phyloP scores from a whole-genome alignment of 2,888 invertebrate genomes.

The Camptogramma bilineatum region DNA sequence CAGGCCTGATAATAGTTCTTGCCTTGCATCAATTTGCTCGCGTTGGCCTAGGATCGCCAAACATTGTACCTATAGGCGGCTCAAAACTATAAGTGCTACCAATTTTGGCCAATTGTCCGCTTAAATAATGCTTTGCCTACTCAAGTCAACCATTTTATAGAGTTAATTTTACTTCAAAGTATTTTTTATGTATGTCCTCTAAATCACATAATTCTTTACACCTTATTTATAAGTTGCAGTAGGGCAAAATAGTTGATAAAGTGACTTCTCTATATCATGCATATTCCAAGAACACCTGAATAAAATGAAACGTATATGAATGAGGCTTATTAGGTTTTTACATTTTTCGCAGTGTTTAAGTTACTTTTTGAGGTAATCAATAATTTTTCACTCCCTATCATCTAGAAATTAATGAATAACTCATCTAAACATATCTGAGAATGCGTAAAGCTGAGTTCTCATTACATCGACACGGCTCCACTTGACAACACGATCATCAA shows the following conservation, averaged over 20 bases:
- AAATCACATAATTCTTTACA: neutral
- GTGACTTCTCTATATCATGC: neutral
- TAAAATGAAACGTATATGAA: neutral
- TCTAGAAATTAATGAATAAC: neutral
- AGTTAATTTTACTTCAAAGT: neutral
- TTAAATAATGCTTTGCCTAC: neutral
- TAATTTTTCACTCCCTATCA: neutral
- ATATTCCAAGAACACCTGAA: neutral
- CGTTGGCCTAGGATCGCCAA: too few species aligned
- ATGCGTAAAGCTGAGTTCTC: neutral
- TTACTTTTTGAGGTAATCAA: constrained; percentile 29
- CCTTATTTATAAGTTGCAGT: neutral
- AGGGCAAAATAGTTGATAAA: neutral
- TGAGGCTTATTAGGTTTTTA: neutral
- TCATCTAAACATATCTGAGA: neutral
- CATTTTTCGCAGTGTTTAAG: constrained; percentile 5
- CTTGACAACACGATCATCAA: too few species aligned
- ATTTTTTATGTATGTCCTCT: neutral
- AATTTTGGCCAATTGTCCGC: constrained; percentile 1
- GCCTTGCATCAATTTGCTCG: too few species aligned
- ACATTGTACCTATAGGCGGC: too few species aligned
- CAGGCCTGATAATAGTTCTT: too few species aligned
- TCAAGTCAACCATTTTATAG: neutral
- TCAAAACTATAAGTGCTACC: too few species aligned
- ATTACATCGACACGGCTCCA: too few species aligned